Percentiles rank a stretch among this genome's conserved stretches.
Conservation (phyloP, 2,113 vertebrate species). For the Larimichthys polyactis region DNA sequence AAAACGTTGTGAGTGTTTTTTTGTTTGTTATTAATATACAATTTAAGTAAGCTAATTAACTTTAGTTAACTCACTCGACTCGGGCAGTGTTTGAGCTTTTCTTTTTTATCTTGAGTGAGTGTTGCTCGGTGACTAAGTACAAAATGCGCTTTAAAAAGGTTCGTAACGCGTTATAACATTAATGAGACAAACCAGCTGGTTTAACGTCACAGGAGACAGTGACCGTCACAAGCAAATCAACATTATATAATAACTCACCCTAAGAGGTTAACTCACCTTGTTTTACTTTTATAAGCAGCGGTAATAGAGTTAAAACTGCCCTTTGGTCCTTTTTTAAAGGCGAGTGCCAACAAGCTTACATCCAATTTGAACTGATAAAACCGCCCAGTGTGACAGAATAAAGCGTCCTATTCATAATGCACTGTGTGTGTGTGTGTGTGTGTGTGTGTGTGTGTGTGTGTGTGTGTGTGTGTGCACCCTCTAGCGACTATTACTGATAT, state of each 20-base stretch:
- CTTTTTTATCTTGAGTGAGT: background rate
- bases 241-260: background rate
- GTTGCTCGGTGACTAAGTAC: background rate
- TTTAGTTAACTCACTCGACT: background rate
- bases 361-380: background rate
- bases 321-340: background rate
- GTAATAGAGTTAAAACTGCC: background rate
- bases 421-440: too few species aligned
- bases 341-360: background rate
- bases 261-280: constrained; percentile 38
- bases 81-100: background rate
- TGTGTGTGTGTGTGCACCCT: constrained; percentile 42
- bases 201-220: background rate
- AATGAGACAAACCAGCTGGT: background rate
- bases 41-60: background rate
- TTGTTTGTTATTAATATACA: background rate
- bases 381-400: constrained; percentile 26
- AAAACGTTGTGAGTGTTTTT: constrained; percentile 40
- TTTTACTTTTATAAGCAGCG: background rate
- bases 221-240: background rate
- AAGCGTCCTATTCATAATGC: constrained; percentile 41
- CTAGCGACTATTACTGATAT: constrained; percentile 49
- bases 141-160: too few species aligned
- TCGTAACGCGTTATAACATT: background rate
- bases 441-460: too few species aligned